Evolutionary conservation across 2,888 invertebrate genomes (phyloP), one percentile per base, ranked within the genome.

Genomic region (Sminthurides aquaticus): DNA sequence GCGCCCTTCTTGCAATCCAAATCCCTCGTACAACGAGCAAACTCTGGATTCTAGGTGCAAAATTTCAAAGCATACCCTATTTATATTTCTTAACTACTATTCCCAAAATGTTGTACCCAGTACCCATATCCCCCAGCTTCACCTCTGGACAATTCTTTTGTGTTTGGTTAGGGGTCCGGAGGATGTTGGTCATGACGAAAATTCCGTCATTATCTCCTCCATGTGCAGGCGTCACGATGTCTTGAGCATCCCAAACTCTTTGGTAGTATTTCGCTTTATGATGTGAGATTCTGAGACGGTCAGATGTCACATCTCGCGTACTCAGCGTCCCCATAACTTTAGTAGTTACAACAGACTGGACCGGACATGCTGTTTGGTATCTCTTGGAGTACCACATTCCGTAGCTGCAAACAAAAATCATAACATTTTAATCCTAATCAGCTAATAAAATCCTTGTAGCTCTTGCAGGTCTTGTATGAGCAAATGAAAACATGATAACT

Each of bases 281-380:
- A 65, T 28, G 75, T 71, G 29, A 70, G 62, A 1, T n/a, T n/a
- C n/a, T n/a, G n/a, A n/a, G n/a, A n/a, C n/a, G n/a, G n/a, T n/a
- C n/a, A n/a, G n/a, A n/a, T n/a, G n/a, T n/a, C n/a, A 69, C 70
- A 34, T 71, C 69, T 52, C 74, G 73, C 15, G 80, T 78, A 56
- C 72, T 77, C 1, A 77, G 76, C 2, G 80, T 77, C 5, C 82
- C 82, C 72, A 82, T 82, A 15, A 82, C 75, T 76, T 82, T 82
- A 1, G 79, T 79, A 2, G 79, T 79, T 1, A 80, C 78, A 0
- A 70, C 72, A 22, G 69, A 69, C 58, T 74, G 67, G 11, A 69
- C 58, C 1, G 61, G 65, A 48, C 58, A 27, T n/a, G 60, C 55
- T 2, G 54, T 52, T 61, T 73, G 73, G 28, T 73, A 71, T 24